phyloP scores from a whole-genome alignment of 2,797 vertebrate species.

The Pseudochirops corinnae region DNA sequence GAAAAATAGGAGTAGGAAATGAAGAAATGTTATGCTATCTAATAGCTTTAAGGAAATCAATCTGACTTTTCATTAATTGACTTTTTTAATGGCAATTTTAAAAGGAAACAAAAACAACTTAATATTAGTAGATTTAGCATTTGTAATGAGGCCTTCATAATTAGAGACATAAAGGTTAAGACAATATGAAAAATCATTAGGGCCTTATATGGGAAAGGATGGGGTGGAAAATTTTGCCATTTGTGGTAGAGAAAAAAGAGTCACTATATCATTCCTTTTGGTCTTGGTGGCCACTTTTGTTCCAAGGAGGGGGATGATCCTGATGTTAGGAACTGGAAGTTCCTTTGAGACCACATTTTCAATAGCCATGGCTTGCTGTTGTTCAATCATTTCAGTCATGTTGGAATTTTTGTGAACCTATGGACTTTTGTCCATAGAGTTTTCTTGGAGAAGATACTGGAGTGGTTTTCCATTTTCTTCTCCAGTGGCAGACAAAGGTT shows the following conservation, averaged over 20 bases:
- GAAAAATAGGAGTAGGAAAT: neutral
- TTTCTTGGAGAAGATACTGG: neutral
- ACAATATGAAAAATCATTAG: constrained; percentile 5
- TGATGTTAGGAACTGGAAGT: neutral
- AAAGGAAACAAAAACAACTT: constrained; percentile 12
- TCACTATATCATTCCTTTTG: neutral
- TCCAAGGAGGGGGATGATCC: neutral
- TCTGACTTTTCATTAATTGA: constrained; percentile 55
- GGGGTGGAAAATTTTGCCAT: neutral
- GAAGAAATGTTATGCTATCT: neutral
- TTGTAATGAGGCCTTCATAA: constrained; percentile 40
- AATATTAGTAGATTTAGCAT: constrained; percentile 58
- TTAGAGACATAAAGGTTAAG: neutral
- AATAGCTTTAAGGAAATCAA: constrained; percentile 27
- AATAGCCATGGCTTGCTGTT: neutral
- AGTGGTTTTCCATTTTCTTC: neutral
- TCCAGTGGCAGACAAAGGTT: neutral
- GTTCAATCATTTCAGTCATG: neutral
- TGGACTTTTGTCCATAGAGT: neutral
- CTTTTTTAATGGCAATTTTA: constrained; percentile 35
- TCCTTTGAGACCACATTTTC: neutral
- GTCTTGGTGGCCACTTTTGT: neutral
- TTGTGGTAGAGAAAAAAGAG: neutral
- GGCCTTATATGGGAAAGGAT: neutral
- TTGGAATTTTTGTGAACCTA: neutral